Evolutionary conservation across 2,113 vertebrate species (phyloP), one percentile per base, ranked within the genome.

Genomic region (Grus americana): DNA sequence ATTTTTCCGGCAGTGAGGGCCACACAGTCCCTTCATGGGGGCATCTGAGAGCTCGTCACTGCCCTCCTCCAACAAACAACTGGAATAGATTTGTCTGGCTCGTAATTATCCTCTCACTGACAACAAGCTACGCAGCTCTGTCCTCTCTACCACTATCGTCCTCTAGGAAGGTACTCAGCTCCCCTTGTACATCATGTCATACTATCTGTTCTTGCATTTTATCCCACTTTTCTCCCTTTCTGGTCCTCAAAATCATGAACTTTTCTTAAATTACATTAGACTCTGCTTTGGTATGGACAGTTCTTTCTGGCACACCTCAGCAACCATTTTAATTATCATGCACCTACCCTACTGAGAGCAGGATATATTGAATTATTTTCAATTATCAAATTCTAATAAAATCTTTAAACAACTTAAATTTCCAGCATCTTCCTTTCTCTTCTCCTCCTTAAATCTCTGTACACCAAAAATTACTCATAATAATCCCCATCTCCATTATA

Each of bases 1-100:
- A 26, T 54, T 66, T 66, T 66, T 38, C 10, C 34, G 81, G 8
- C 21, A 62, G 9, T 4, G 3, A 55, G 4, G 5, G 9, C 36
- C 40, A 66, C 10, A 15, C 26, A 54, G 26, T 1, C 10, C 11
- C 26, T 84, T n/a, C 15, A 29, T 22, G 20, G 6, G 24, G 13
- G 2, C 10, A n/a, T 42, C 6, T 24, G 71, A 71, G 75, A 67
- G 8, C 4, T 61, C 15, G 32, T 66, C 32, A 24, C 10, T 24
- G 15, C 15, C 4, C 11, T 63, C 8, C 15, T 63, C 26, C 58
- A 72, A 26, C 19, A 83, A 54, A 59, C 0, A 0, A 36, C 32
- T 20, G 5, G 26, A 50, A 73, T 7, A 89, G 12, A 38, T 76
- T 44, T 55, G 8, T n/a, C n/a, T 61, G 21, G 13, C 13, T 79